Base-by-base conservation (phyloP, 2,888 invertebrate species). In the Caenorhabditis macrosperma region DNA sequence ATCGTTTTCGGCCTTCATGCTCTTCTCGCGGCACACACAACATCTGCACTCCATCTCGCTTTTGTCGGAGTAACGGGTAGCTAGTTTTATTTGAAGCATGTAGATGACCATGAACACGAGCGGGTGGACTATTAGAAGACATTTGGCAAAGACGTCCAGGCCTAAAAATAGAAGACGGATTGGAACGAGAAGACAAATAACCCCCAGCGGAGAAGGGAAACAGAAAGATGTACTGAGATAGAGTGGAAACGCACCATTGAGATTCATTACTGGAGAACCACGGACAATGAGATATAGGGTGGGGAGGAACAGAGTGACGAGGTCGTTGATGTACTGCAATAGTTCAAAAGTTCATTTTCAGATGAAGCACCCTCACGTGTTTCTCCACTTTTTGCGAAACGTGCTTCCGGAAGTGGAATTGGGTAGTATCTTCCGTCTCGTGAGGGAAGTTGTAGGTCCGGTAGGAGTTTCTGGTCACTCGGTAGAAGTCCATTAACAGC, bases 81-180 rank as follows among this genome's bases (percentile, higher is more conserved):
- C 57, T 5, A 46, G n/a, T 15, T 57, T 33, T 17, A 67, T 67
- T 57, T 67, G 67, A 33, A 24, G 1, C 67, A 67, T 67, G 67
- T 67, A 67, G 57, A 57, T 67, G 22, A 55, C 2, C 12, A 33
- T 26, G 46, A 57, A 67, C 33, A 46, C n/a, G 35, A 55, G 17
- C 7, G 67, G 67, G 35, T 67, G 55, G 22, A n/a, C 12, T 5
- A 52, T 57, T 10, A 67, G 9, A 17, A 55, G 48, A 12, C 55
- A 35, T 24, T 67, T 67, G 6, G 67, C 55, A 5, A 67, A 17
- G 33, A 67, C 20, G 26, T 30, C 33, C 5, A 22, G 33, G 12
- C 22, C 66, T 55, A 26, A 57, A 67, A 60, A 30, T 46, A 59
- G 9, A 22, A 48, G 17, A n/a, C n/a, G n/a, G n/a, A n/a, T n/a